Evolutionary conservation across 2,113 vertebrate species (phyloP), one percentile per base, ranked within the genome.

Genomic region (Tachysurus vachellii): DNA sequence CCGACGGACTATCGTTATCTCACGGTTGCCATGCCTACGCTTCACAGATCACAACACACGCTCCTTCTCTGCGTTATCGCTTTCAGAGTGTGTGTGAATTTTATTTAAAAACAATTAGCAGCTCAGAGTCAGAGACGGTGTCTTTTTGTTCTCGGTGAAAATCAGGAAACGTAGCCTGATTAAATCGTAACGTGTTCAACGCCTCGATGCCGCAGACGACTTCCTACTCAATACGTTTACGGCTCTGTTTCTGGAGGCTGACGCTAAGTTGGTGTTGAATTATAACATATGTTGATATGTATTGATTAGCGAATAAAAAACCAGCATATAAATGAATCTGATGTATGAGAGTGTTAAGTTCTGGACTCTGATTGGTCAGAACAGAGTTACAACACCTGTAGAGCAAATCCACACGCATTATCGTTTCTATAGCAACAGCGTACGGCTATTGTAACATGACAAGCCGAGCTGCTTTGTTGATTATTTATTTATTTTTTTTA

Each of bases 41-140:
- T 83, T 61, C 61, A 59, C 31, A 80, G 64, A 83, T 31, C 54
- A 57, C 83, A 26, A 70, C 81, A 77, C 59, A 42, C 87, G 80
- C n/a, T n/a, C 36, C 36, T 2, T 36, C 2, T 36, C 36, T 85
- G 91, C 85, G 88, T 92, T 83, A 90, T 91, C 92, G 88, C 76
- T 54, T 87, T 86, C 44, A 44, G n/a, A 21, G 6, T 54, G 73
- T 54, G 73, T 82, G 61, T 85, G 70, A 47, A 61, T 50, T 11
- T 71, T 71, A 3, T 21, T 19, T 75, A 28, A 19, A 61, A 75
- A 59, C n/a, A 61, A 50, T 77, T 28, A 42, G 17, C 14, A 50
- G 79, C 76, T 71, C 57, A 56, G n/a, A 77, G 42, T 79, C 84
- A 26, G 77, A 64, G 44, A 21, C 42, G 50, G 68, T 36, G 36